These are phyloP conservation scores for Epinotia ramella DNA, from an alignment of 2,888 invertebrate genomes.

Conservation along the genomic window DNA sequence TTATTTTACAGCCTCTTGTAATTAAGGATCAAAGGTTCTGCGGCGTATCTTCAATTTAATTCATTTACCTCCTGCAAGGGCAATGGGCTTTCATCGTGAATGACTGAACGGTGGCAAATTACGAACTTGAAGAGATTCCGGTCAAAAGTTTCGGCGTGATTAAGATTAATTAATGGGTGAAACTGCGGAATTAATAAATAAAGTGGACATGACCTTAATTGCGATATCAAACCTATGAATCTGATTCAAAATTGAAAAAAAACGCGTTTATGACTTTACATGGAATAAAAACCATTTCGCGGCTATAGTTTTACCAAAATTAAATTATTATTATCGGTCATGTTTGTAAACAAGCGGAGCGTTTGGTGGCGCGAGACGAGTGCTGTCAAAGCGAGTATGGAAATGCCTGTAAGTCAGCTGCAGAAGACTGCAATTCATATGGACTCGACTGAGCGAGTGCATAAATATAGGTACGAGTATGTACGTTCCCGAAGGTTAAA, in stretches of 20 bases:
- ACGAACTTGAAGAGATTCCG: neutral
- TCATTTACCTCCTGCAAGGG: slow-evolving; percentile 29
- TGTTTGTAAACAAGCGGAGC: too few relatives aligned
- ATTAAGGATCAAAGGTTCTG: slow-evolving; percentile 44
- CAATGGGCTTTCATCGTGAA: neutral
- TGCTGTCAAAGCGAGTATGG: too few relatives aligned
- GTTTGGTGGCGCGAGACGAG: too few relatives aligned
- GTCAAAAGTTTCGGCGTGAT: neutral
- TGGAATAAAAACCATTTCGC: too few relatives aligned
- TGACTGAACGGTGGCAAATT: slow-evolving; percentile 14
- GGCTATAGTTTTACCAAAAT: too few relatives aligned
- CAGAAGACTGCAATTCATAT: too few relatives aligned
- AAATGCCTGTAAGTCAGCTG: too few relatives aligned
- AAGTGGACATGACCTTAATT: neutral
- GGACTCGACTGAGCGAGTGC: too few relatives aligned
- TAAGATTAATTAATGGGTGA: neutral
- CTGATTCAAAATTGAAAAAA: neutral
- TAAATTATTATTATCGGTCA: too few relatives aligned
- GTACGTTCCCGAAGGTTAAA: too few relatives aligned
- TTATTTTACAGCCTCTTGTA: slow-evolving; percentile 36
- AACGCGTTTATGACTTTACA: too few relatives aligned
- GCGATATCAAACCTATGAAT: neutral
- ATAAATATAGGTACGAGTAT: too few relatives aligned
- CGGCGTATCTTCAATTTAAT: slow-evolving; percentile 39
- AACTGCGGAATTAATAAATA: slow-evolving; percentile 2